Evolutionary conservation across 2,888 invertebrate genomes (phyloP), one percentile per base, ranked within the genome.

Genomic region (Allophyes oxyacanthae): DNA sequence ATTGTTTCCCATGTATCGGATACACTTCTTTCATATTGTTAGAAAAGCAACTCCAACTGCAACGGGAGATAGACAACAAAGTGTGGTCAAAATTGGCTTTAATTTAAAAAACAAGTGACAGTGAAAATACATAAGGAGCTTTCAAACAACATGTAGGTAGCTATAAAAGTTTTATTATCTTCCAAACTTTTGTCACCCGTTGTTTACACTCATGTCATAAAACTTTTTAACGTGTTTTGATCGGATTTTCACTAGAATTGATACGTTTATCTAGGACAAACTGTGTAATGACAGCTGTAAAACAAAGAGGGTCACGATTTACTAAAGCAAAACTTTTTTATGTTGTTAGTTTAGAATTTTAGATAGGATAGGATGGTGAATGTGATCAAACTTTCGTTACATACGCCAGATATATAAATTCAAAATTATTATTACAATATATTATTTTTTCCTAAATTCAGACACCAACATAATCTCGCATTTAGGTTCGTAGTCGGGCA

Each of bases 401-500:
- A 8, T 28, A 28, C 1, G 5, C 6, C 8, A 28, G 1, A 8
- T 28, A 8, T 28, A 2, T 8, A 2, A 2, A 6, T 28, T 28
- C 8, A 28, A 28, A 28, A 28, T 28, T 8, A 28, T 8, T 6
- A 28, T 6, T 46, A 28, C 40, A 51, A 49, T 52, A 46, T 56
- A 48, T 44, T 65, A 37, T 69, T 38, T 30, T 49, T 50, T 34
- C 11, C 44, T 49, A 52, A 42, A 50, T 64, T 66, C 51, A 66
- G 66, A 71, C 71, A 71, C 42, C 66, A 71, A 70, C 52, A 65
- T 65, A 58, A 64, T 66, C 53, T 58, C 45, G 49, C 50, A 41
- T 59, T 65, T 81, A 97, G 98, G 82, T 98, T 98, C 89, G 95
- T 98, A 80, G 98, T 98, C 57, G 98, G 98, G 30, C 98, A 98